A percentile compares a stretch with the other conserved stretches of the same genome.
Conservation (phyloP, 2,113 vertebrate species). For the Pyxicephalus adspersus region DNA sequence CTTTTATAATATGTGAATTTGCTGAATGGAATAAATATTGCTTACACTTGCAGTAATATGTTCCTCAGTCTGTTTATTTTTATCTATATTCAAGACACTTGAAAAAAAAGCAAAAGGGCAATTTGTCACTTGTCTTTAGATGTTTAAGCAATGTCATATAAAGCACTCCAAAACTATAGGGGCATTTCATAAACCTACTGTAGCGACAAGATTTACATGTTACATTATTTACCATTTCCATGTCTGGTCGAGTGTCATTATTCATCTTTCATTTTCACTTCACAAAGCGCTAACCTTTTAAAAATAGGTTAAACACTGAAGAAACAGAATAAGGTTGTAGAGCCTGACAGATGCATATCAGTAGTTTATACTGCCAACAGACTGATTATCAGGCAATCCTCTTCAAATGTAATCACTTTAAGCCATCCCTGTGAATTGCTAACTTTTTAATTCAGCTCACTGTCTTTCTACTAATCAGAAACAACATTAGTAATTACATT, state of each 20-base stretch:
- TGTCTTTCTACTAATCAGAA: constrained; percentile 37
- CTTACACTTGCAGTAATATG: too few relatives aligned
- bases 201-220: neutral
- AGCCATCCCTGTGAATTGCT: constrained; percentile 54
- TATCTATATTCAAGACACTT: neutral
- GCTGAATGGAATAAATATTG: too few relatives aligned
- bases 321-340: constrained; percentile 24
- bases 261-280: constrained; percentile 25
- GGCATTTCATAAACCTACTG: neutral
- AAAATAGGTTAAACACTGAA: constrained; percentile 44
- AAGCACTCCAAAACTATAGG: neutral
- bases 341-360: constrained; percentile 54
- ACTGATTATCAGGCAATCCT: constrained; percentile 55
- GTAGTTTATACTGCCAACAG: constrained; percentile 39
- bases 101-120: neutral
- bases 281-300: constrained; percentile 41
- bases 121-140: neutral
- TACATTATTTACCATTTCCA: constrained; percentile 22
- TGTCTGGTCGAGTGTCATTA: constrained; percentile 15
- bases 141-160: neutral
- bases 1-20: too few relatives aligned
- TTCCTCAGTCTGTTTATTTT: too few relatives aligned
- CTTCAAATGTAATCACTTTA: constrained; percentile 54
- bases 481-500: constrained; percentile 54
- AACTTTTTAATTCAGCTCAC: constrained; percentile 54